These are phyloP conservation scores for Muschampia plurimacula DNA, from an alignment of 2,888 invertebrate genomes.

Conservation along the genomic window DNA sequence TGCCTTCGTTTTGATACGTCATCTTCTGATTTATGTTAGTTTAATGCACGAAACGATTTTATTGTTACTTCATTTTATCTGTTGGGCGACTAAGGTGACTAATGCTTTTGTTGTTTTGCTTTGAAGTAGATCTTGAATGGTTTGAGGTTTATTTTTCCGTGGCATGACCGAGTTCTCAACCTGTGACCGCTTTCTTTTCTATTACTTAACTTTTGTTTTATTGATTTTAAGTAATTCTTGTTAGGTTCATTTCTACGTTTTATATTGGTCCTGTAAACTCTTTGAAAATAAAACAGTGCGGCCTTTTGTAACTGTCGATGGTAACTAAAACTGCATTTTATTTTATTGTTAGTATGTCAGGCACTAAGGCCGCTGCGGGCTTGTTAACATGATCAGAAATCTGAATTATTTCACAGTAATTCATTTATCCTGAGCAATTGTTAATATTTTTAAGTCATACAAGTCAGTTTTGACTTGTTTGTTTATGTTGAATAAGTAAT, in stretches of 20 bases:
- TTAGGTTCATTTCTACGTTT: not conserved
- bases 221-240: not conserved
- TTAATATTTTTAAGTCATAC: not conserved
- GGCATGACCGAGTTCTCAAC: not conserved
- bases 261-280: not conserved
- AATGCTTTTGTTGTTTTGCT: slow-evolving; percentile 38
- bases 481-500: too few species aligned
- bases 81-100: slow-evolving; percentile 49
- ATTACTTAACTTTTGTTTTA: not conserved
- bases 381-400: slow-evolving; percentile 1
- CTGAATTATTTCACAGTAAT: not conserved
- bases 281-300: not conserved
- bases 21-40: slow-evolving; percentile 52
- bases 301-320: not conserved
- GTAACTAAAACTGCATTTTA: not conserved
- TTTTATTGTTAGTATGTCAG: not conserved
- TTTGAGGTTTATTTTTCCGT: not conserved
- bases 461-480: too few species aligned
- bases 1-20: slow-evolving; percentile 44
- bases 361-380: not conserved
- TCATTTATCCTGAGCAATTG: not conserved
- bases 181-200: not conserved
- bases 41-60: slow-evolving; percentile 46
- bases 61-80: slow-evolving; percentile 46
- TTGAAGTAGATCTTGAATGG: not conserved